A percentile compares a stretch with the other conserved stretches of the same genome.
These are phyloP conservation scores for Cyprinella venusta DNA, from an alignment of 2,797 vertebrate species.

Conservation along the genomic window DNA sequence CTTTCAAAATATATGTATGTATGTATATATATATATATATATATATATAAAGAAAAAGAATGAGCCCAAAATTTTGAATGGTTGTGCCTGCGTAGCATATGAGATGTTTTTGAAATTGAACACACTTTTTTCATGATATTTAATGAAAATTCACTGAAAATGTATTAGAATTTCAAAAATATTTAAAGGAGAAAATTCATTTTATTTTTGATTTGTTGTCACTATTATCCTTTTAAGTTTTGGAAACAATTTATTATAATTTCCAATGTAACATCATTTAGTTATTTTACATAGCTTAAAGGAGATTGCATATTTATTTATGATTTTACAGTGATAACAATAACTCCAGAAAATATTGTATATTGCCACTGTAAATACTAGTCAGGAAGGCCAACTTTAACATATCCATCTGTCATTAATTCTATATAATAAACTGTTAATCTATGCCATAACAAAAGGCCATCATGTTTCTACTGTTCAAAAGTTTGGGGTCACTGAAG, in stretches of 20 bases:
- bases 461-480: background rate
- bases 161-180: background rate
- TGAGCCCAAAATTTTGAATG: background rate
- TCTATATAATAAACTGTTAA: background rate
- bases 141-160: background rate
- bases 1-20: background rate
- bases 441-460: background rate
- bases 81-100: background rate
- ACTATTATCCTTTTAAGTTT: background rate
- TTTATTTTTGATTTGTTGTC: background rate
- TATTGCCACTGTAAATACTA: background rate
- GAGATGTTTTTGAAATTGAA: too few species aligned
- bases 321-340: background rate
- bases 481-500: background rate
- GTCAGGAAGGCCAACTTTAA: background rate
- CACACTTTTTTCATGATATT: background rate
- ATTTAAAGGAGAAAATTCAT: background rate
- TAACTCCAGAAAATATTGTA: background rate
- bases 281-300: background rate
- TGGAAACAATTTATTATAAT: background rate
- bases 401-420: background rate
- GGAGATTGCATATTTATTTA: background rate
- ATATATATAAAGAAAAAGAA: background rate
- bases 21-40: too few species aligned
- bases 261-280: background rate